Conservation (phyloP, 2,113 vertebrate genomes). For the Salvelinus namaycush region DNA sequence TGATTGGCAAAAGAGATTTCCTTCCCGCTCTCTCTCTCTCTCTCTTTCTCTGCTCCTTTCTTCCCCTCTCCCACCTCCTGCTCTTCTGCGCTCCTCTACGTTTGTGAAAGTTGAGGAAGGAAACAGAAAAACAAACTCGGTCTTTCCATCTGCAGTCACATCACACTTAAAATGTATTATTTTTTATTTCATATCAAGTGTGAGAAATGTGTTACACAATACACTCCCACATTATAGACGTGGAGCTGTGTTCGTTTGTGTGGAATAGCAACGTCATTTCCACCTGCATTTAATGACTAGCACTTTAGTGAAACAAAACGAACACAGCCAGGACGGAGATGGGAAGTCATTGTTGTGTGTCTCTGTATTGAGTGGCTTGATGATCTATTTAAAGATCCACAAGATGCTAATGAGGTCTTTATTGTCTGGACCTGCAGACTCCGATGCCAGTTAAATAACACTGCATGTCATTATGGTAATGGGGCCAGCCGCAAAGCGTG, state of each 20-base stretch:
- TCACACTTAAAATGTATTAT: neutral
- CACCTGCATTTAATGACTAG: slow-evolving; percentile 1
- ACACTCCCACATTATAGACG: neutral
- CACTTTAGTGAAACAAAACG: slow-evolving; percentile 23
- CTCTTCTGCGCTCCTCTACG: neutral
- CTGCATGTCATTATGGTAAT: slow-evolving; percentile 61
- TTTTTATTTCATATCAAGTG: neutral
- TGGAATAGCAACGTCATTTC: neutral
- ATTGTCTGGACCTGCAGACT: slow-evolving; percentile 43
- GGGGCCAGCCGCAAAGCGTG: neutral
- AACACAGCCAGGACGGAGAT: neutral
- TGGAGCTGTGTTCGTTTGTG: neutral
- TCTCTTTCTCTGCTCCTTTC: neutral
- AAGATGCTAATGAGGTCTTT: slow-evolving; percentile 40
- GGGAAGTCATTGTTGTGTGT: slow-evolving; percentile 25
- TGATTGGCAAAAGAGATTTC: slow-evolving; percentile 43
- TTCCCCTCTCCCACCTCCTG: neutral
- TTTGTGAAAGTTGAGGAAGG: neutral
- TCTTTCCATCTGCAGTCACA: neutral
- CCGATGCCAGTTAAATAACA: slow-evolving; percentile 50
- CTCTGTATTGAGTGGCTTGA: slow-evolving; percentile 31
- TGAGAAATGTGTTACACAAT: neutral
- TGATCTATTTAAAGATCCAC: slow-evolving; percentile 46
- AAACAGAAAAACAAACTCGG: neutral
- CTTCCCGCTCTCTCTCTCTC: neutral